Evolutionary conservation across 2,888 invertebrate genomes (phyloP).

Genomic region (Globia sparganii): DNA sequence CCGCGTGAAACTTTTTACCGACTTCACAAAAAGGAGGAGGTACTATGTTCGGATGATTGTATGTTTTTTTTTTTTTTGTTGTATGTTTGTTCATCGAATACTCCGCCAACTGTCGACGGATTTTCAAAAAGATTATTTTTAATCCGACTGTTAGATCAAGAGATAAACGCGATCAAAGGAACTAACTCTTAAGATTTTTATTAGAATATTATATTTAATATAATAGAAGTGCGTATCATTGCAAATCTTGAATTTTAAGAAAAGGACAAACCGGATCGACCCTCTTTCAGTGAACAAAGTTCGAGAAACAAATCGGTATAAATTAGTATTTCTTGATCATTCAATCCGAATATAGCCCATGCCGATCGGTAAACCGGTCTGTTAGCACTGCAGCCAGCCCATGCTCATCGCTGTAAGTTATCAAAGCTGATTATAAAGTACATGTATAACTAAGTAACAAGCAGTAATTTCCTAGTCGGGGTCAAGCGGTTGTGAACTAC

Average conservation of each 20-base stretch:
- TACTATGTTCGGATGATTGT: too few relatives aligned
- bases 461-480: neutral
- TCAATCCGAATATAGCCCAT: neutral
- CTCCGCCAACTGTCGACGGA: too few relatives aligned
- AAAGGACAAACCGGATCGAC: neutral
- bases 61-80: too few relatives aligned
- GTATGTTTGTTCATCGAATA: too few relatives aligned
- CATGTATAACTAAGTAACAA: neutral
- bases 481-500: neutral
- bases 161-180: too few relatives aligned
- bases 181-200: too few relatives aligned
- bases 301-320: neutral
- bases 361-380: slow-evolving; percentile 5
- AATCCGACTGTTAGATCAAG: too few relatives aligned
- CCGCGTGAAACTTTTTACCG: too few relatives aligned
- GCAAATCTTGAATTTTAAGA: neutral
- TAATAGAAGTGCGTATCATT: neutral
- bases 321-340: neutral
- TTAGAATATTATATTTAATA: too few relatives aligned
- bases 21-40: too few relatives aligned
- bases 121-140: too few relatives aligned
- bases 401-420: neutral
- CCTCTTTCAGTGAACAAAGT: neutral
- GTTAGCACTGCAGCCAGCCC: neutral
- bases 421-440: neutral